Evolutionary conservation across 2,797 vertebrate genomes (phyloP), one percentile per base, ranked within the genome.

Genomic region (Cephalopachus bancanus): DNA sequence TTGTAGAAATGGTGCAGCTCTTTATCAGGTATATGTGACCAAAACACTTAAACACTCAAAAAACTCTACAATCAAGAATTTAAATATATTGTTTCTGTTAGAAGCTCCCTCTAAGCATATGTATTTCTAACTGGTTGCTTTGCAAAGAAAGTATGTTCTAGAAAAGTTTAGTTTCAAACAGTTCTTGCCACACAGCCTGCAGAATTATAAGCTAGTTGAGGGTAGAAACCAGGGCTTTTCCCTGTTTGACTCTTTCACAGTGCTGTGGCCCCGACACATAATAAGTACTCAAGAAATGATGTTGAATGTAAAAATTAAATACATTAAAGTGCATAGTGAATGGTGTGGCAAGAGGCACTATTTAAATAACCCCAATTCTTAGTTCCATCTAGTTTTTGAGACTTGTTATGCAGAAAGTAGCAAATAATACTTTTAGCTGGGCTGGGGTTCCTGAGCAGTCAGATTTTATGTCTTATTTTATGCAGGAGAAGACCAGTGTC

Each of bases 51-150:
- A 49, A 92, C 7, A 37, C 9, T 89, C 26, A 90, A 1, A 87
- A 37, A 91, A 93, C 9, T 95, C 44, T 87, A 33, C 4, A 80
- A 53, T 78, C 76, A 83, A 33, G 20, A 30, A 93, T 83, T 91
- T 95, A 53, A 93, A 83, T 8, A 15, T 76, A 15, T 4, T 51
- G 19, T 49, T 69, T 76, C 33, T 76, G 33, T 72, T 78, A 59
- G 37, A 59, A 64, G 37, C 14, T 75, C 17, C 14, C 57, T 49
- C 37, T 65, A 44, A 90, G 20, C 12, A 83, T 51, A 8, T 65
- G 3, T 72, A 91, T 87, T 89, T 83, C 8, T 76, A 78, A 83
- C 49, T 59, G 19, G 89, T 59, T 83, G 10, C 28, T 91, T 64
- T 83, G 10, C 19, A 67, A 85, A 60, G 19, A 78, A 60, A 84